Percentiles rank a stretch among this genome's conserved stretches.
Evolutionary conservation across 1,140 invertebrate species (phyloP).

Genomic region (Mizuhopecten yessoensis): DNA sequence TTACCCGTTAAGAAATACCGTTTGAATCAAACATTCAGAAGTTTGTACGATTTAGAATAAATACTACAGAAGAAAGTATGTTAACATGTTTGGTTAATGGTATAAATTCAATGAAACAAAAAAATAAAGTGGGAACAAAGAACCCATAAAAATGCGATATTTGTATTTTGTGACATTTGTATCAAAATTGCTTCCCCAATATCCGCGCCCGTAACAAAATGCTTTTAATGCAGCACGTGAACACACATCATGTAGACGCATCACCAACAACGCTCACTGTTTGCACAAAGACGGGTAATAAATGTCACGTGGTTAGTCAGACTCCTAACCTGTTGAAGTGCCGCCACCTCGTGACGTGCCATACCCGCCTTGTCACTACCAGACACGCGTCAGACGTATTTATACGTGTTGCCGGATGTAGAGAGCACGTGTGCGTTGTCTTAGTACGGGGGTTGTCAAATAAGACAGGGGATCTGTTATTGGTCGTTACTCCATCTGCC

Average conservation of each 20-base stretch:
- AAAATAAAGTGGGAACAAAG: too few relatives aligned
- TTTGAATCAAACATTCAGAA: too few relatives aligned
- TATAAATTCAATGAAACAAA: too few relatives aligned
- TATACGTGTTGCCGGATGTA: not conserved
- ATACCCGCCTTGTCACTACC: not conserved
- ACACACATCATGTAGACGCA: not conserved
- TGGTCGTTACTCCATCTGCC: not conserved
- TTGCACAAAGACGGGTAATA: not conserved
- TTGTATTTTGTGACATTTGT: not conserved
- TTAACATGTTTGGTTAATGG: too few relatives aligned
- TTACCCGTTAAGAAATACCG: too few relatives aligned
- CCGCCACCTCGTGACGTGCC: not conserved
- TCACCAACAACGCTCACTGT: not conserved
- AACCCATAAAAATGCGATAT: not conserved
- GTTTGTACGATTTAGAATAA: too few relatives aligned
- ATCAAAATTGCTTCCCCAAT: not conserved
- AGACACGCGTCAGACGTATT: not conserved
- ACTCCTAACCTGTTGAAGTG: not conserved
- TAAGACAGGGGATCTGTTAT: not conserved
- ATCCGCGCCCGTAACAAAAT: too few relatives aligned
- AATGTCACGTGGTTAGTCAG: not conserved
- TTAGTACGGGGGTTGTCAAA: slow-evolving; percentile 4
- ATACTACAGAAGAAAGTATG: too few relatives aligned
- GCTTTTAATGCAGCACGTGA: not conserved
- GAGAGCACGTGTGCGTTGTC: not conserved